Evolutionary conservation across 1,140 invertebrate species (phyloP).

Genomic region (Drosophila watanabei): DNA sequence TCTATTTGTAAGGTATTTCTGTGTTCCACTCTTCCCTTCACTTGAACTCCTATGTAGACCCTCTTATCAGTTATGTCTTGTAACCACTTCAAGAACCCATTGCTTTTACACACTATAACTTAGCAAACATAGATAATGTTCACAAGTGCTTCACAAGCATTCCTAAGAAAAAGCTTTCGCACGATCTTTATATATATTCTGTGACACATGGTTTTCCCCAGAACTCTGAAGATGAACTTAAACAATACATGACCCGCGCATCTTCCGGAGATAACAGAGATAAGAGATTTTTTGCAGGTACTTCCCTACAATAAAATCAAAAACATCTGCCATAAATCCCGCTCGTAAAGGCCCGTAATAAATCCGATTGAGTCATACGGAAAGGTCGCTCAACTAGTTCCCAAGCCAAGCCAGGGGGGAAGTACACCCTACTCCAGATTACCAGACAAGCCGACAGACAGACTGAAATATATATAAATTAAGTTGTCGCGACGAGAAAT

Average conservation of each 20-base stretch:
- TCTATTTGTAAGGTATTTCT: slow-evolving; percentile 4
- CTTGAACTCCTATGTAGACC: not conserved
- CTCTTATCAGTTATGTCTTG: slow-evolving; percentile 31
- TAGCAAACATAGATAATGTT: slow-evolving; percentile 22
- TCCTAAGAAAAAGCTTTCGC: slow-evolving; percentile 11
- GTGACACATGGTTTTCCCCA: slow-evolving; percentile 1
- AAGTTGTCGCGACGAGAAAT: slow-evolving; percentile 25
- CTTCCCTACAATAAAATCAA: slow-evolving; percentile 33
- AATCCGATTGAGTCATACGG: slow-evolving; percentile 30
- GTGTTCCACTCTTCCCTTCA: no score
- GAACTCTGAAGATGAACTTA: slow-evolving; percentile 5
- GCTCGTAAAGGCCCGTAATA: not conserved
- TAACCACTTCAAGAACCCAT: not conserved
- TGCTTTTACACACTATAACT: slow-evolving; percentile 7
- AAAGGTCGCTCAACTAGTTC: slow-evolving; percentile 36
- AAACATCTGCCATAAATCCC: slow-evolving; percentile 20
- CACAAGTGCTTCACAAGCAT: slow-evolving; percentile 34
- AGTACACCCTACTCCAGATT: slow-evolving; percentile 45
- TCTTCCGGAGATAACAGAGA: slow-evolving; percentile 27
- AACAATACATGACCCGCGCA: slow-evolving; percentile 4
- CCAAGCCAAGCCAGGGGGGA: slow-evolving; percentile 12
- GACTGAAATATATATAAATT: slow-evolving; percentile 1
- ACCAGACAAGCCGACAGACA: slow-evolving; percentile 15
- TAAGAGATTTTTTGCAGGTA: slow-evolving; percentile 21
- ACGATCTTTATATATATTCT: not conserved